phyloP scores from a whole-genome alignment of 2,888 invertebrate species.

The Pimpla rufipes region DNA sequence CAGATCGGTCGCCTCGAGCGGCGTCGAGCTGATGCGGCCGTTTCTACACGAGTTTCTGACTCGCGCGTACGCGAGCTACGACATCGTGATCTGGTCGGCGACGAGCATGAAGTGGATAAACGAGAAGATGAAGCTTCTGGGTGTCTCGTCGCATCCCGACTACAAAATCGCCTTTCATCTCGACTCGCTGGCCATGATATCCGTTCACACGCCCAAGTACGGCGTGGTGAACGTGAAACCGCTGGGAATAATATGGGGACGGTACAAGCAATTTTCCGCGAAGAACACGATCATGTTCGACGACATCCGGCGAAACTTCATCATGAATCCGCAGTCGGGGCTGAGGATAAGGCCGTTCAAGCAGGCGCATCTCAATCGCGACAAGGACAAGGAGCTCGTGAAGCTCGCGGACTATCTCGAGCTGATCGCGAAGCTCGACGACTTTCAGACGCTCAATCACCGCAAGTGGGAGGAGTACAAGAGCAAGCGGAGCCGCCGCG shows the following conservation, averaged over 20 bases:
- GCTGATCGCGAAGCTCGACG: constrained; percentile 92
- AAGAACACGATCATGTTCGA: constrained; percentile 99
- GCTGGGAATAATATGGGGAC: constrained; percentile 98
- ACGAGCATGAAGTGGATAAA: constrained; percentile 99
- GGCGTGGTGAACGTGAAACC: constrained; percentile 98
- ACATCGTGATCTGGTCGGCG: constrained; percentile 99
- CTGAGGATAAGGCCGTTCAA: constrained; percentile 95
- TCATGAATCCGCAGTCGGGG: constrained; percentile 98
- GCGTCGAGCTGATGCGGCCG: constrained; percentile 96
- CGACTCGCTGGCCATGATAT: constrained; percentile 97
- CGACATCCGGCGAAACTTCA: constrained; percentile 97
- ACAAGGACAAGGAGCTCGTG: constrained; percentile 93
- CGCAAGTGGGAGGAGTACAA: constrained; percentile 95
- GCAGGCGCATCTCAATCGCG: constrained; percentile 95
- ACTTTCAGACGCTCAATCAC: constrained; percentile 95
- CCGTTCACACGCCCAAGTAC: constrained; percentile 95
- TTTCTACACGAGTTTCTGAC: constrained; percentile 97
- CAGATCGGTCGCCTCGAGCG: constrained; percentile 95
- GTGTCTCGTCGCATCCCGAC: constrained; percentile 92
- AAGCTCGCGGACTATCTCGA: constrained; percentile 93
- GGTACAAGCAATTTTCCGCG: constrained; percentile 94
- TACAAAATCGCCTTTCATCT: constrained; percentile 97
- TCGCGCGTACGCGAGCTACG: constrained; percentile 95
- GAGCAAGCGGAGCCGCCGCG: constrained; percentile 83
- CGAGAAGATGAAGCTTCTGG: constrained; percentile 97